Evolutionary conservation across 1,140 invertebrate genomes (phyloP), one percentile per base, ranked within the genome.

Genomic region (Megalopta genalis): DNA sequence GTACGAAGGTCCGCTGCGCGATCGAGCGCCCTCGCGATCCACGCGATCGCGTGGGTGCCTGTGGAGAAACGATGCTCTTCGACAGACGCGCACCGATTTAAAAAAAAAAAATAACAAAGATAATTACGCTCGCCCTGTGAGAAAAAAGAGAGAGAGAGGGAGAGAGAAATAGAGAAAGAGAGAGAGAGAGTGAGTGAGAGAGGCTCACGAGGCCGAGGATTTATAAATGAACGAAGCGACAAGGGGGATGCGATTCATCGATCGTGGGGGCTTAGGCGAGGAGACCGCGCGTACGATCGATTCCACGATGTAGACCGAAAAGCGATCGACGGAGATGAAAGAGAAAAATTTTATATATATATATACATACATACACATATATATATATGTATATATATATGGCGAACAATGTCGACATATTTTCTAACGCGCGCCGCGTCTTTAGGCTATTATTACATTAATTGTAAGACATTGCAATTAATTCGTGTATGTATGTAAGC

Each of bases 401-500:
- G 79, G 74, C 74, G 80, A 65, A 79, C 65, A 79, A 82, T 62
- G 77, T 82, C 81, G 75, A 83, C 78, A 67, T 82, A 86, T 87
- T 86, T 84, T 88, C 80, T 86, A 87, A 86, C 83, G 86, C 82
- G 86, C 81, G 82, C 86, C 85, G 85, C 88, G 86, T 88, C 80
- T 88, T 87, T 88, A 88, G 86, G 88, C 88, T 91, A 90, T 89
- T 91, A 90, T 88, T 88, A 83, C 72, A 87, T 83, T 82, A 87
- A 88, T 88, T 84, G 85, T 86, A 88, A 86, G 82, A 88, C 87
- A 90, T 89, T 87, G 89, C 86, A 86, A 90, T 90, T 89, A 90
- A 90, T 90, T 88, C 86, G 75, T 83, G 87, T 90, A 90, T 90
- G 87, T 88, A 90, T 89, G 88, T 92, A 91, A 92, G 90, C 91